Evolutionary conservation across 2,797 vertebrate species (phyloP), one percentile per base, ranked within the genome.

Genomic region (Acanthurus tractus): DNA sequence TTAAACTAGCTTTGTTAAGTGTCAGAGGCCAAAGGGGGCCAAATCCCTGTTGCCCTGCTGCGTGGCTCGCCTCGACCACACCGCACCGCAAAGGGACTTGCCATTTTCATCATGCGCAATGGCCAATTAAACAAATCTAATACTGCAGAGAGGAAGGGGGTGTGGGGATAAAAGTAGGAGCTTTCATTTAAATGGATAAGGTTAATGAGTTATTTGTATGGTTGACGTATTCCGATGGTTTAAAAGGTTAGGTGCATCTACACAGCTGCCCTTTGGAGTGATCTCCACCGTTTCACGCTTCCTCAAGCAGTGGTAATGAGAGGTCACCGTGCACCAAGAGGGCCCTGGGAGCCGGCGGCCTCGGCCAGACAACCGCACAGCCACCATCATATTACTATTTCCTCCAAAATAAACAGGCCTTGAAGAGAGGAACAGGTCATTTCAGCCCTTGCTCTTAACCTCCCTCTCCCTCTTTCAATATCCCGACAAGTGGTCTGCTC

Each of bases 141-240:
- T 87, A 87, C 45, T 72, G 82, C 59, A 78, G 70, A 67, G 75
- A 70, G 63, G 69, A 65, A 64, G 68, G 74, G 73, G 61, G 81
- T 81, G 78, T 57, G 29, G 69, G 82, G 78, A 78, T 74, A 79
- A 90, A 87, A 84, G 87, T 67, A 75, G 87, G 77, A 80, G 83
- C 87, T 90, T 93, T 93, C 88, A 95, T 95, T 95, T 92, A 94
- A 94, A 95, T 92, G 93, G 94, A 95, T 95, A 95, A 95, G 95
- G 94, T 95, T 96, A 96, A 96, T 95, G 94, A 95, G 94, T 95
- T 96, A 96, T 96, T 96, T 96, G 94, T 95, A 95, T 95, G 94
- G 95, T 92, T 93, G 94, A 95, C 86, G 90, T 94, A 93, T 94
- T 94, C 87, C 74, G 76, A 81, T 88, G 86, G 93, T 94, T 92